phyloP scores from a whole-genome alignment of 92 coral and sea anemone genomes.

The Siderastrea radians region DNA sequence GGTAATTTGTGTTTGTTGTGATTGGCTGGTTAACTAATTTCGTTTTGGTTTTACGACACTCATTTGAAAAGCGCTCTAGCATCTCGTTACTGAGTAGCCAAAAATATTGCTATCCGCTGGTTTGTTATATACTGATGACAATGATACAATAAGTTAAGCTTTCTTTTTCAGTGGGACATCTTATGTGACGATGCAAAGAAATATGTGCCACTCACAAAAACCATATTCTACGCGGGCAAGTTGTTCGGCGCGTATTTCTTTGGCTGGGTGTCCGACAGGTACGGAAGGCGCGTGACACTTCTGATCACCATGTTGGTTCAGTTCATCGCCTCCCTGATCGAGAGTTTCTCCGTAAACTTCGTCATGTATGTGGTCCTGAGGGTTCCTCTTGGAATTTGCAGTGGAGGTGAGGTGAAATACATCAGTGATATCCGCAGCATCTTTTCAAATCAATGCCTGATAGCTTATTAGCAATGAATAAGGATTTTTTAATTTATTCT shows the following conservation, averaged over 20 bases:
- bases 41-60: too few relatives aligned
- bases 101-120: too few relatives aligned
- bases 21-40: too few relatives aligned
- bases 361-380: slow-evolving; percentile 90
- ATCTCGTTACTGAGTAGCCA: too few relatives aligned
- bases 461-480: too few relatives aligned
- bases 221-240: slow-evolving; percentile 97
- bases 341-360: slow-evolving; percentile 93
- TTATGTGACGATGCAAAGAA: slow-evolving; percentile 91
- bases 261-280: slow-evolving; percentile 98
- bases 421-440: too few relatives aligned
- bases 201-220: slow-evolving; percentile 95
- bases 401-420: slow-evolving; percentile 86
- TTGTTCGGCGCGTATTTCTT: slow-evolving; percentile 96
- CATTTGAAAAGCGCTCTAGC: too few relatives aligned
- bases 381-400: slow-evolving; percentile 95
- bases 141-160: not conserved
- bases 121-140: too few relatives aligned
- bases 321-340: slow-evolving; percentile 88
- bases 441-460: too few relatives aligned
- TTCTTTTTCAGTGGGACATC: slow-evolving; percentile 80
- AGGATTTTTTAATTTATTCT: too few relatives aligned
- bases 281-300: slow-evolving; percentile 89
- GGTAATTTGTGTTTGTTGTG: too few relatives aligned
- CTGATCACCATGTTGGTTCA: slow-evolving; percentile 91